Percentiles rank a stretch among this genome's conserved stretches.
phyloP scores from a whole-genome alignment of 2,797 vertebrate genomes.

The Kryptolebias ocellatus region DNA sequence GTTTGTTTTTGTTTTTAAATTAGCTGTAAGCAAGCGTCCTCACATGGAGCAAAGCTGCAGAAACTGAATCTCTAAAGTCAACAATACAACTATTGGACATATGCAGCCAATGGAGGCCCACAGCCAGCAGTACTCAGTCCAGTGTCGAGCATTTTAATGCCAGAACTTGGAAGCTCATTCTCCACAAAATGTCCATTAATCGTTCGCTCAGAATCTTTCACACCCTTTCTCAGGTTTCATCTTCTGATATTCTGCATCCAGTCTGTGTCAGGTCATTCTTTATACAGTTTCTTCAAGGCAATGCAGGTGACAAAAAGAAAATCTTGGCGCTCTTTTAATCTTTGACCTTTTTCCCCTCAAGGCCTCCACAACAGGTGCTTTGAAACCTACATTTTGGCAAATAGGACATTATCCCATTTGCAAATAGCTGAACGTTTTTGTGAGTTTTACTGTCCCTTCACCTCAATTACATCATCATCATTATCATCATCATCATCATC shows the following conservation, averaged over 20 bases:
- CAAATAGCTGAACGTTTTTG: conserved; percentile 22
- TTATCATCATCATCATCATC: conserved; percentile 57
- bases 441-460: conserved; percentile 85
- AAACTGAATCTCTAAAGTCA: conserved; percentile 53
- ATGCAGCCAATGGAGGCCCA: conserved; percentile 62
- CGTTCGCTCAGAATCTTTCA: conserved; percentile 22
- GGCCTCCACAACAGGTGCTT: neutral
- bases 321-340: conserved; percentile 13
- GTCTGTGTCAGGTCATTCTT: conserved; percentile 48
- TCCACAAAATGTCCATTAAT: conserved; percentile 31
- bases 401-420: conserved; percentile 35
- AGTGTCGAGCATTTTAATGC: conserved; percentile 63
- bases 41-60: conserved; percentile 64
- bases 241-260: conserved; percentile 59
- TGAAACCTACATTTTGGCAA: conserved; percentile 6
- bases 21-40: conserved; percentile 49
- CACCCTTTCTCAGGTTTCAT: conserved; percentile 29
- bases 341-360: conserved; percentile 20
- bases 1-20: conserved; percentile 23
- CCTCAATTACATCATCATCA: conserved; percentile 88
- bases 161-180: conserved; percentile 66
- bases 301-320: conserved; percentile 22
- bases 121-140: conserved; percentile 63
- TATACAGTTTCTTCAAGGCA: conserved; percentile 34
- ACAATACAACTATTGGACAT: conserved; percentile 67